phyloP scores from a whole-genome alignment of 2,113 vertebrate genomes.

The Toxotes jaculatrix region DNA sequence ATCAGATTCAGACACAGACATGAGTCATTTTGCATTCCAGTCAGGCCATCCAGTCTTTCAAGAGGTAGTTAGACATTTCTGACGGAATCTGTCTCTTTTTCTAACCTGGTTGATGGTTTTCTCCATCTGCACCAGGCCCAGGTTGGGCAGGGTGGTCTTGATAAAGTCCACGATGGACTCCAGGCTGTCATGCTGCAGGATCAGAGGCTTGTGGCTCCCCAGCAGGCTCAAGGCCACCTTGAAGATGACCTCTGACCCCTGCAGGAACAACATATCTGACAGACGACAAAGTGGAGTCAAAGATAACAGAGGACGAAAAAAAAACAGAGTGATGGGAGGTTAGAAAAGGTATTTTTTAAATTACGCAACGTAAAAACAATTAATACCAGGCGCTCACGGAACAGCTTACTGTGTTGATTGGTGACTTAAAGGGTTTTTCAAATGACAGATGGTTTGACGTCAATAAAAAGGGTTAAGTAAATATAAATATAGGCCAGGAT shows the following conservation, averaged over 20 bases:
- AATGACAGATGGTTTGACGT: slow-evolving; percentile 54
- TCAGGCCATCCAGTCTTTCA: neutral
- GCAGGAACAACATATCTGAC: slow-evolving; percentile 94
- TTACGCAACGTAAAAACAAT: slow-evolving; percentile 2
- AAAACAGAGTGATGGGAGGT: neutral
- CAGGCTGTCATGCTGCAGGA: slow-evolving; percentile 94
- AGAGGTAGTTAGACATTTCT: neutral
- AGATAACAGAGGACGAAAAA: neutral
- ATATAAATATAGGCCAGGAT: slow-evolving; percentile 55
- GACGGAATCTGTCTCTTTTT: neutral
- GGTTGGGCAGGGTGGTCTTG: slow-evolving; percentile 93
- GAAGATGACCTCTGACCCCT: slow-evolving; percentile 95
- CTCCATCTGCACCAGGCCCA: slow-evolving; percentile 97
- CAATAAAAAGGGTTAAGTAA: slow-evolving; percentile 52
- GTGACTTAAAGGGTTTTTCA: slow-evolving; percentile 31
- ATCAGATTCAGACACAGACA: neutral
- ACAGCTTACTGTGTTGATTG: slow-evolving; percentile 35
- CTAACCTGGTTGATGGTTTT: slow-evolving; percentile 96
- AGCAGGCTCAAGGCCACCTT: slow-evolving; percentile 95
- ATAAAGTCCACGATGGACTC: slow-evolving; percentile 97
- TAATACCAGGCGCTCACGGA: slow-evolving; percentile 11
- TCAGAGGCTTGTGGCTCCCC: slow-evolving; percentile 95
- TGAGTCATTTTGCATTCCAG: neutral
- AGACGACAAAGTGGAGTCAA: slow-evolving; percentile 13
- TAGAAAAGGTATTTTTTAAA: neutral